Percentiles rank a stretch among this genome's conserved stretches.
phyloP scores from a whole-genome alignment of 1,140 invertebrate genomes.

The Meteorus sp. region DNA sequence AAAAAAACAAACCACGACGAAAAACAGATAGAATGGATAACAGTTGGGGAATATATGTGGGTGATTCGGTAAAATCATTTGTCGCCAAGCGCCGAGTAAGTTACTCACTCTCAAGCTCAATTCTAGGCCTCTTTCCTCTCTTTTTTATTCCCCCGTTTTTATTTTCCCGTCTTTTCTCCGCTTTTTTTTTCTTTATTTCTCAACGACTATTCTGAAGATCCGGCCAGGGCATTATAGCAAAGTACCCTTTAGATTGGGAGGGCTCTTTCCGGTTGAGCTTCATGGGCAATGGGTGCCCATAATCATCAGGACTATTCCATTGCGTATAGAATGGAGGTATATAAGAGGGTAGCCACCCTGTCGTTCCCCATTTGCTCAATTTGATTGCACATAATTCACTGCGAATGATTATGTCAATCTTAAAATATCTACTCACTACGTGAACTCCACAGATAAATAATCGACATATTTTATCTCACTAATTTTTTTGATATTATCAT shows the following conservation, averaged over 20 bases:
- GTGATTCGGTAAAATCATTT: conserved; percentile 4
- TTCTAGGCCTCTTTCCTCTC: too few relatives aligned
- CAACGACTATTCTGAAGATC: conserved; percentile 2
- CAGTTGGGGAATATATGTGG: not conserved
- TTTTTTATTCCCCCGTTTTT: too few relatives aligned
- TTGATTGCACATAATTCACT: not conserved
- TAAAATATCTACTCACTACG: not conserved
- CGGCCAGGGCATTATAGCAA: not conserved
- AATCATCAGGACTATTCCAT: not conserved
- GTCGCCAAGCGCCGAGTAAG: not conserved
- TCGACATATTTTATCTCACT: too few relatives aligned
- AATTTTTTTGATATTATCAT: too few relatives aligned
- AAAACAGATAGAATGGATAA: not conserved
- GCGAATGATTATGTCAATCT: not conserved
- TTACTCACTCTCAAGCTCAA: not conserved
- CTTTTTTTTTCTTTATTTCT: not conserved
- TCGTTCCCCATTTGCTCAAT: not conserved
- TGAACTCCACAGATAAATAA: too few relatives aligned
- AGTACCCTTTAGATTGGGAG: conserved; percentile 12
- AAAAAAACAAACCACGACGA: too few relatives aligned
- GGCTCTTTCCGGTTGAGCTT: not conserved
- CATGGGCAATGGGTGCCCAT: not conserved
- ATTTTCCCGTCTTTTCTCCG: too few relatives aligned
- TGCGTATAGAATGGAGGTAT: not conserved
- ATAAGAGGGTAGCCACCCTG: not conserved